Evolutionary conservation across 1,140 invertebrate species (phyloP), one percentile per base, ranked within the genome.

Genomic region (Trachymyrmex septentrionalis): DNA sequence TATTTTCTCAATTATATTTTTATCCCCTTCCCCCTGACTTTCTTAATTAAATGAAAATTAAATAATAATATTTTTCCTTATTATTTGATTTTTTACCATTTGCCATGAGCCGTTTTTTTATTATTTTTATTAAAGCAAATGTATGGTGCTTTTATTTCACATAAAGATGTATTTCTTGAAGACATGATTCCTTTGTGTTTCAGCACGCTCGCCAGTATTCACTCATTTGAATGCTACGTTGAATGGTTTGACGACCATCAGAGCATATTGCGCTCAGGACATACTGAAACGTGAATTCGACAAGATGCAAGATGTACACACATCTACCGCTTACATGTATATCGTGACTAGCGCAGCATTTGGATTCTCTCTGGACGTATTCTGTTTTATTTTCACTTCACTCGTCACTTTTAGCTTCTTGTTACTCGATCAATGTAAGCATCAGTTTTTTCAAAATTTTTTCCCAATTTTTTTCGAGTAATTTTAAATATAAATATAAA

Each of bases 181-280:
- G 14, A 50, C 3, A 66, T 10, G 48, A 6, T 97, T 97, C 0
- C 94, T 89, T 69, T 80, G 64, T 80, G 71, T 94, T 94, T 48
- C 92, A 97, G 97, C 97, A 71, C 96, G 97, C 82, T 97, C 97
- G 91, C 98, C 98, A 38, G 97, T 98, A 2, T 98, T 98, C 90
- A 98, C 98, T 12, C 98, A 99, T 93, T 95, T 99, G 71, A 98
- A 97, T 93, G 97, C 98, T 34, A 97, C 98, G 0, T 95, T 99
- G 0, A 97, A 98, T 94, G 99, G 99, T 7, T 95, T 99, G 34
- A 96, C 98, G 0, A 99, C 98, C 0, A 98, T 99, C 75, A 96
- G 99, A 82, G 98, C 98, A 0, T 99, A 98, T 89, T 96, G 96
- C 53, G 97, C 97, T 0, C 96, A 99, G 94, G 95, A 97, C 88